Evolutionary conservation across 2,797 vertebrate species (phyloP).

Genomic region (Poeciliopsis infans): DNA sequence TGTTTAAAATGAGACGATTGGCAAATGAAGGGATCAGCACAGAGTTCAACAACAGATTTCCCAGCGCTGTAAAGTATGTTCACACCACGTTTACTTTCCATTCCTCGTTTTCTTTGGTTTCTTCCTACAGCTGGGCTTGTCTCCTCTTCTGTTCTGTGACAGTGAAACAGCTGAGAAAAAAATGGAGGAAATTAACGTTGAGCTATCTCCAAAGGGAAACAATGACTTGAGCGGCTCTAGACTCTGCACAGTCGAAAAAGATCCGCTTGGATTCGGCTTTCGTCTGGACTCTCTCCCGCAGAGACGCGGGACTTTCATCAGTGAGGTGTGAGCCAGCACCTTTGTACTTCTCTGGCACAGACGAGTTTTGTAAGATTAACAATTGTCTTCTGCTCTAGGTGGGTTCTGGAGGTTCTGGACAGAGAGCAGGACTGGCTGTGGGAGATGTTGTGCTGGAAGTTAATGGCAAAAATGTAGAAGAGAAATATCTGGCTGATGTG

Average conservation of each 20-base stretch:
- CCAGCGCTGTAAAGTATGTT: neutral
- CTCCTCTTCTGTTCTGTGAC: slow-evolving; percentile 78
- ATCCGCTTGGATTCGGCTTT: slow-evolving; percentile 70
- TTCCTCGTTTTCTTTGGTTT: neutral
- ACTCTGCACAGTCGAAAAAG: slow-evolving; percentile 63
- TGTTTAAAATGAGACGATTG: neutral
- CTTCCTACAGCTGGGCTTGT: slow-evolving; percentile 75
- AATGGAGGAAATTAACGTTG: slow-evolving; percentile 30
- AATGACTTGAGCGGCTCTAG: slow-evolving; percentile 40
- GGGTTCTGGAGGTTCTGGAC: slow-evolving; percentile 68
- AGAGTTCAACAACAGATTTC: neutral
- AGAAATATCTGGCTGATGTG: slow-evolving; percentile 71
- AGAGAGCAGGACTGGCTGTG: slow-evolving; percentile 73
- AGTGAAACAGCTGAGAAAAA: slow-evolving; percentile 38
- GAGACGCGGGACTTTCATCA: slow-evolving; percentile 70
- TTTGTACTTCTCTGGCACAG: neutral
- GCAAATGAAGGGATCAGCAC: neutral
- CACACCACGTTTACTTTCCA: neutral
- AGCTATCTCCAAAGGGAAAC: slow-evolving; percentile 9
- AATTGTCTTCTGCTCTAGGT: slow-evolving; percentile 64
- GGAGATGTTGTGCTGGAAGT: slow-evolving; percentile 82
- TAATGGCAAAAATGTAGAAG: slow-evolving; percentile 79
- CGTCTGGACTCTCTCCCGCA: slow-evolving; percentile 67
- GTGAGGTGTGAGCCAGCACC: slow-evolving; percentile 70
- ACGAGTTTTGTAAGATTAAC: neutral